Base-by-base conservation (phyloP, 2,888 invertebrate species). In the Cyrtodaria siliqua region DNA sequence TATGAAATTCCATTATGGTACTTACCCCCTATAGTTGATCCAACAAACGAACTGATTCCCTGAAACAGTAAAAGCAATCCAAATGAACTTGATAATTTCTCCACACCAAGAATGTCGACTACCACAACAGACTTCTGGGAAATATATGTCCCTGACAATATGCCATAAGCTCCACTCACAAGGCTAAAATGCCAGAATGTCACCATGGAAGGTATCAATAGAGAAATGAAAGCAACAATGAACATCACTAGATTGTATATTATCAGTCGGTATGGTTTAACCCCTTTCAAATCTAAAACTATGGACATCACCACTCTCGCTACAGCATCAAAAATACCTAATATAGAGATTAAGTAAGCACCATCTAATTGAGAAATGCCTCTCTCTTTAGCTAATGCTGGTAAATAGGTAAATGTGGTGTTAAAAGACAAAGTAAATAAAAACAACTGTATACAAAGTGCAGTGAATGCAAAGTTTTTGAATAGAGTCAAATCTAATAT, bases 41-140 rank as follows among this genome's bases (percentile, higher is more conserved):
- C 90, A 23, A 87, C 61, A 14, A 87, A 63, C n/a, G 82, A 80
- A 8, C 88, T 88, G 8, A 89, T 18, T 23, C 89, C 88, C 66
- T 90, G 90, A 56, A 89, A 90, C 55, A 75, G 70, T 16, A 88
- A 79, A 49, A 89, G 53, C 26, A 89, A 44, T 14, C 90, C 90
- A 64, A 90, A 88, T 0, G 89, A 88, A 66, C 82, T 88, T 16
- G 84, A 64, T 4, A 89, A 73, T 57, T 85, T 82, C 57, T 88
- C 85, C 29, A 84, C 80, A 23, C 90, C 90, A 23, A 90, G 69
- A 26, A 89, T 77, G 66, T 90, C 89, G 23, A 90, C 88, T 20
- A 88, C 70, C 0, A 90, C 77, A 1, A 90, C 88, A 3, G 89
- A 88, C 61, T 90, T 90, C 82, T 89, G 90, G 1, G 89, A 87